These are phyloP conservation scores for Brachyopa scutellaris DNA, from an alignment of 2,888 invertebrate genomes.

Conservation along the genomic window DNA sequence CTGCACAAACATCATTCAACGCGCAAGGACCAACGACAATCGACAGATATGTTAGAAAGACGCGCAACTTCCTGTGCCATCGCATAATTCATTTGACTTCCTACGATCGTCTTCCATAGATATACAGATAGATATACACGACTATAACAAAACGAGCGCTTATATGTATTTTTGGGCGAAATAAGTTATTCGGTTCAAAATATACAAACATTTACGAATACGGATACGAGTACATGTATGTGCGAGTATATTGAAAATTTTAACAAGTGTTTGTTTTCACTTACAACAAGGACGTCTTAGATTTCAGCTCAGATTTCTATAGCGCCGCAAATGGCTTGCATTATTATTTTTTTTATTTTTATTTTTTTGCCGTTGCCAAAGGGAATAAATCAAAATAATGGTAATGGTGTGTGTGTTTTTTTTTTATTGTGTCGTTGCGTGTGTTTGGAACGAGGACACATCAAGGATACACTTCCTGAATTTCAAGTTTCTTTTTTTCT, in stretches of 20 bases:
- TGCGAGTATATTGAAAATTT: conserved; percentile 1
- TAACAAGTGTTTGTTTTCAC: conserved; percentile 43
- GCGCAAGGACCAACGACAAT: no score
- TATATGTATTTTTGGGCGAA: no score
- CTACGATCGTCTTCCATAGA: not conserved
- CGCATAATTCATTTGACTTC: no score
- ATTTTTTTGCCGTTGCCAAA: conserved; percentile 26
- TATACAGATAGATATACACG: no score
- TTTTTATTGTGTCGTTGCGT: not conserved
- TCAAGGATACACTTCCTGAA: no score
- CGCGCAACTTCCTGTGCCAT: no score
- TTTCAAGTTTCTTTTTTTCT: no score
- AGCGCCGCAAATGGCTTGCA: conserved; percentile 11
- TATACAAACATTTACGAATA: not conserved
- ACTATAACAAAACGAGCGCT: no score
- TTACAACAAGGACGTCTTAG: conserved; percentile 23
- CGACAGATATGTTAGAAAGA: not conserved
- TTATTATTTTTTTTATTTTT: not conserved
- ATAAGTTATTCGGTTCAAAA: no score
- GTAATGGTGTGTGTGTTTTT: not conserved
- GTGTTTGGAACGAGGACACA: no score
- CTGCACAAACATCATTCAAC: no score
- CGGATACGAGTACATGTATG: not conserved
- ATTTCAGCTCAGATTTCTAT: conserved; percentile 11
- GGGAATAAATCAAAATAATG: conserved; percentile 58